Conservation (phyloP, 2,113 vertebrate species). For the Ammodramus savannarum region DNA sequence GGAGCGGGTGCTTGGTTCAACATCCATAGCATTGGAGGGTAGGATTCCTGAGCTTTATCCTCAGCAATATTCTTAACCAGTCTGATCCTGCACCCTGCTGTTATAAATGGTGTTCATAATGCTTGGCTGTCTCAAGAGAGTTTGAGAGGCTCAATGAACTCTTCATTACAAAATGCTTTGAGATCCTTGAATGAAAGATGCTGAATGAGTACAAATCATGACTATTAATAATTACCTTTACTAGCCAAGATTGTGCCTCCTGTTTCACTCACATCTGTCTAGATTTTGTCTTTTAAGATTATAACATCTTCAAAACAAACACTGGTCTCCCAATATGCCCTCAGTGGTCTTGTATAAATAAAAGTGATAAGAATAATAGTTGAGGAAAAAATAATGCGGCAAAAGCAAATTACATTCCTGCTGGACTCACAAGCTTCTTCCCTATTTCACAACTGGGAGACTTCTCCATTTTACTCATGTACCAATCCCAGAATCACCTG, state of each 20-base stretch:
- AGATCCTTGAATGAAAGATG: slow-evolving; percentile 59
- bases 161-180: slow-evolving; percentile 53
- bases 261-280: background rate
- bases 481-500: background rate
- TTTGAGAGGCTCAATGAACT: slow-evolving; percentile 38
- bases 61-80: slow-evolving; percentile 16
- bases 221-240: slow-evolving; percentile 57
- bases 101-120: slow-evolving; percentile 36
- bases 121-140: slow-evolving; percentile 34
- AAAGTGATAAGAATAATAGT: background rate
- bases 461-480: background rate
- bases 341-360: background rate
- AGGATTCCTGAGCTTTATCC: background rate
- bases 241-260: background rate
- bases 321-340: background rate
- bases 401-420: background rate
- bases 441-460: background rate
- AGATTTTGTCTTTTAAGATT: background rate
- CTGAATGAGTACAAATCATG: slow-evolving; percentile 54
- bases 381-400: background rate
- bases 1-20: background rate
- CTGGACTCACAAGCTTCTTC: background rate
- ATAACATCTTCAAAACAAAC: background rate
- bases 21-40: background rate
- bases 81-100: slow-evolving; percentile 49